Evolutionary conservation across 2,797 vertebrate genomes (phyloP).

Genomic region (Podarcis siculus): DNA sequence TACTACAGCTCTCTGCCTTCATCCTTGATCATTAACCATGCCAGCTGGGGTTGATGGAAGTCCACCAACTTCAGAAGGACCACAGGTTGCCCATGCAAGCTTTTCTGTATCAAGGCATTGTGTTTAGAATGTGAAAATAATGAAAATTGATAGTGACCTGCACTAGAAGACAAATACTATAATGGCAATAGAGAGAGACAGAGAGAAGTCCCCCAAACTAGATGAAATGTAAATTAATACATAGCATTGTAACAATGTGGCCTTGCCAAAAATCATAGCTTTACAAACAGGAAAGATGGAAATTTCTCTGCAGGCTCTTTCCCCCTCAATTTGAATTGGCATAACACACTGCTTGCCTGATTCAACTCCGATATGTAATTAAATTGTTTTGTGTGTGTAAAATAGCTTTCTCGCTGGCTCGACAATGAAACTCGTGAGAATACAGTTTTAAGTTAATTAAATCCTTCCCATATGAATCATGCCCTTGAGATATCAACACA

Average conservation of each 20-base stretch:
- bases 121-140: not conserved
- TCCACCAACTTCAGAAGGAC: not conserved
- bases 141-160: not conserved
- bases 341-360: not conserved
- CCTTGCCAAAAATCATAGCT: not conserved
- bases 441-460: slow-evolving; percentile 33
- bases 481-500: slow-evolving; percentile 1
- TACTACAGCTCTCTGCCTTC: not conserved
- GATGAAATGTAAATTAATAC: not conserved
- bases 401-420: not conserved
- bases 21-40: not conserved
- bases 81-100: not conserved
- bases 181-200: not conserved
- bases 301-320: not conserved
- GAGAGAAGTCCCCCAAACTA: too few species aligned
- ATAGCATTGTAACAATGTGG: not conserved
- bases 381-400: not conserved
- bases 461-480: slow-evolving; percentile 7
- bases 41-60: not conserved
- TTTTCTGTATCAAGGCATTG: not conserved
- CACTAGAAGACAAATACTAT: not conserved
- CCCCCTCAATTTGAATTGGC: not conserved
- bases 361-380: not conserved
- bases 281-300: not conserved
- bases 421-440: slow-evolving; percentile 5